Evolutionary conservation across 2,797 vertebrate genomes (phyloP).

Genomic region (Parambassis ranga): DNA sequence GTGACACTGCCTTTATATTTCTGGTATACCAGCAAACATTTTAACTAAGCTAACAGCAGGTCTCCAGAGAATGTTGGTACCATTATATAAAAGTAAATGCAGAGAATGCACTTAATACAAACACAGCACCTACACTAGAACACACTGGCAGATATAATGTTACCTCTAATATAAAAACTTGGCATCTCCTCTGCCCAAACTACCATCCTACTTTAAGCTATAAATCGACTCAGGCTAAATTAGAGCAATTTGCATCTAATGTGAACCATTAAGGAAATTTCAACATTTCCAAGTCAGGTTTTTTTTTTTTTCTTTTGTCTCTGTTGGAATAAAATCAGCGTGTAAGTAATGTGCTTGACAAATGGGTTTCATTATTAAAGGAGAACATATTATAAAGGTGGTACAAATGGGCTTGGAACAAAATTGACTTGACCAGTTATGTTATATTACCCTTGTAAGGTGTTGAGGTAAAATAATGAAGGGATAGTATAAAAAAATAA

Average conservation of each 20-base stretch:
- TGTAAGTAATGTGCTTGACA: slow-evolving; percentile 38
- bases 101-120: background rate
- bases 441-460: background rate
- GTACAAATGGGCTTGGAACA: background rate
- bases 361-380: slow-evolving; percentile 45
- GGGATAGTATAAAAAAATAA: background rate
- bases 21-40: background rate
- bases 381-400: slow-evolving; percentile 3
- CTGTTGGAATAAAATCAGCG: slow-evolving; percentile 15
- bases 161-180: background rate
- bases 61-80: background rate
- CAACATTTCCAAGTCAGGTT: slow-evolving; percentile 11
- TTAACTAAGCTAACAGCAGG: background rate
- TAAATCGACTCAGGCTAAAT: slow-evolving; percentile 35
- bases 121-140: background rate
- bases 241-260: slow-evolving; percentile 51
- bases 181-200: background rate
- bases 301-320: slow-evolving; percentile 7
- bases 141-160: background rate
- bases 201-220: background rate
- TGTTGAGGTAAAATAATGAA: background rate
- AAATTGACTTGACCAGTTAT: background rate
- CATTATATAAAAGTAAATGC: background rate
- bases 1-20: background rate
- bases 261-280: slow-evolving; percentile 27